Evolutionary conservation across 2,797 vertebrate species (phyloP), one percentile per base, ranked within the genome.

Genomic region (Percopsis omiscomaycus): DNA sequence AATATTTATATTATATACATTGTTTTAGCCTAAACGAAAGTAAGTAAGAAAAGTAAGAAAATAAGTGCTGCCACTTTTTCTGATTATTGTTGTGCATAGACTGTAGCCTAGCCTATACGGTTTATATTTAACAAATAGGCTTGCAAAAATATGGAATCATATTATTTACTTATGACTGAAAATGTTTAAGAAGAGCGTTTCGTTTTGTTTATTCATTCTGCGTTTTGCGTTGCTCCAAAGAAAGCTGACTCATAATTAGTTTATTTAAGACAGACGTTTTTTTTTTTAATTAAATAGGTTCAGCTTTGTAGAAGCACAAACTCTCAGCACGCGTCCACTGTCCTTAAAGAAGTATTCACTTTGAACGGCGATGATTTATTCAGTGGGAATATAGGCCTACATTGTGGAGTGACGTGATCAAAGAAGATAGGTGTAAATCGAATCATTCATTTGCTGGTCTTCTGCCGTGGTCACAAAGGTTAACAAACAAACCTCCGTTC

Each of bases 231-330:
- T 14, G 32, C 28, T 73, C 82, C 78, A 88, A 87, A 77, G 80
- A 75, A 80, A 54, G 66, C 54, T 42, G 45, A 9, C 55, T 16
- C 55, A 54, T 92, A 91, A 92, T 92, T 91, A 83, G 88, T 92
- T 92, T 90, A 92, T 91, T 89, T 87, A 80, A 85, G 81, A 66
- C 76, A 86, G 89, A 81, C 89, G 79, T 68, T 76, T 67, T 81
- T 65, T 22, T 68, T 75, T 51, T 58, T 82, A 72, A 79, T 73
- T 59, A 62, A 80, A 88, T 27, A 62, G 53, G 64, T 50, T 63
- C 77, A 57, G 61, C 29, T 55, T 73, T 10, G 66, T 14, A 10
- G 63, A 27, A 71, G 68, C 84, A 79, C 80, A 78, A 88, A 84
- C 82, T 79, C 77, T 37, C 84, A 74, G 86, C 86, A 80, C 68